These are phyloP conservation scores for Anguilla japonica DNA, from an alignment of 2,113 vertebrate species.

Conservation along the genomic window DNA sequence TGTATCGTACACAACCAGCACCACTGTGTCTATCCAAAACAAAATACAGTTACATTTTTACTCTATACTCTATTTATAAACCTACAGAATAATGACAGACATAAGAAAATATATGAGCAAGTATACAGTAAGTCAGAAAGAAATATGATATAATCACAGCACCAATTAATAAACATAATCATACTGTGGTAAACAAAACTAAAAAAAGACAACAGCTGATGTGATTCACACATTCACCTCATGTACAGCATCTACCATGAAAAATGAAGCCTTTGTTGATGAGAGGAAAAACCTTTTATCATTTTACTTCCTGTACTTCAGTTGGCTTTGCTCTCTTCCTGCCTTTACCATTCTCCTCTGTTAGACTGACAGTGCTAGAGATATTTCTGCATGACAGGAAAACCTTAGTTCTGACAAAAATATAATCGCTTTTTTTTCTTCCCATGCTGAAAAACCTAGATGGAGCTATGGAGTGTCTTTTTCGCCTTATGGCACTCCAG, in stretches of 20 bases:
- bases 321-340: background rate
- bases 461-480: too few species aligned
- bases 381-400: too few species aligned
- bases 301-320: background rate
- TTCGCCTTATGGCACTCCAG: too few species aligned
- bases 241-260: background rate
- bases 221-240: background rate
- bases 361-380: background rate
- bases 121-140: background rate
- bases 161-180: background rate
- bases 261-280: background rate
- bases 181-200: background rate
- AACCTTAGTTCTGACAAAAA: too few species aligned
- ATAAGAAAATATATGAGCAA: too few species aligned
- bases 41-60: too few species aligned
- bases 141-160: background rate
- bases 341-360: background rate
- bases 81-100: background rate
- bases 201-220: background rate
- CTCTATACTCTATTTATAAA: too few species aligned
- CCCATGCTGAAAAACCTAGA: background rate
- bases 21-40: too few species aligned
- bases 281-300: background rate
- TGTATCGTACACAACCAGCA: too few species aligned
- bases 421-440: too few species aligned